phyloP scores from a whole-genome alignment of 1,140 invertebrate species.

The Diabrotica undecimpunctata region DNA sequence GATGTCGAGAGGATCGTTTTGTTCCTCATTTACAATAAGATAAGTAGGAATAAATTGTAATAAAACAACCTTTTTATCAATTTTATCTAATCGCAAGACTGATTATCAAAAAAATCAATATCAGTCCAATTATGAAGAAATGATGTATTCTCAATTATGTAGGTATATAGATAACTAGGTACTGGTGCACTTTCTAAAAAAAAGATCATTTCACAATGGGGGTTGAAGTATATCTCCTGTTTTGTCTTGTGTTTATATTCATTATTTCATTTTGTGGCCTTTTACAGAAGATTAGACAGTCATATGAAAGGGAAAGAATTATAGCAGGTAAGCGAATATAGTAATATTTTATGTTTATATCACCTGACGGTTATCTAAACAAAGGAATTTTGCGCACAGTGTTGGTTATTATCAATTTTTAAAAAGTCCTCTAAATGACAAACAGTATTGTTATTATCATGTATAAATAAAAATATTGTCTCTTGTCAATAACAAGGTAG shows the following conservation, averaged over 20 bases:
- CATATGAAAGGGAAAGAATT: constrained; percentile 30
- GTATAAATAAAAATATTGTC: too few species aligned
- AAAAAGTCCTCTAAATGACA: too few species aligned
- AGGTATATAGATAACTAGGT: background rate
- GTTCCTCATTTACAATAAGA: too few species aligned
- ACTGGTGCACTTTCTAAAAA: background rate
- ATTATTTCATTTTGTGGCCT: constrained; percentile 33
- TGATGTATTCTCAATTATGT: background rate
- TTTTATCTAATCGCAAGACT: background rate
- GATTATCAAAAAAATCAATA: background rate
- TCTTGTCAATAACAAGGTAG: too few species aligned
- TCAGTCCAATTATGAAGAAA: background rate
- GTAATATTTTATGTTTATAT: too few species aligned
- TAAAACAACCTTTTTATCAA: background rate
- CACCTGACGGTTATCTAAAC: too few species aligned
- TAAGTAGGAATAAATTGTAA: too few species aligned
- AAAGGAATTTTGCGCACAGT: too few species aligned
- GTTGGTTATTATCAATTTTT: too few species aligned
- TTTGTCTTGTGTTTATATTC: constrained; percentile 29
- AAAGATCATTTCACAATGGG: constrained; percentile 31
- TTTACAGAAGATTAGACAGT: constrained; percentile 33
- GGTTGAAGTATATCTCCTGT: constrained; percentile 38
- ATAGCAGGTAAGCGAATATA: constrained; percentile 23
- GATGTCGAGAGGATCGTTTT: too few species aligned
- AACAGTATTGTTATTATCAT: too few species aligned